Evolutionary conservation across 1,140 invertebrate genomes (phyloP), one percentile per base, ranked within the genome.

Genomic region (Drosophila bifasciata): DNA sequence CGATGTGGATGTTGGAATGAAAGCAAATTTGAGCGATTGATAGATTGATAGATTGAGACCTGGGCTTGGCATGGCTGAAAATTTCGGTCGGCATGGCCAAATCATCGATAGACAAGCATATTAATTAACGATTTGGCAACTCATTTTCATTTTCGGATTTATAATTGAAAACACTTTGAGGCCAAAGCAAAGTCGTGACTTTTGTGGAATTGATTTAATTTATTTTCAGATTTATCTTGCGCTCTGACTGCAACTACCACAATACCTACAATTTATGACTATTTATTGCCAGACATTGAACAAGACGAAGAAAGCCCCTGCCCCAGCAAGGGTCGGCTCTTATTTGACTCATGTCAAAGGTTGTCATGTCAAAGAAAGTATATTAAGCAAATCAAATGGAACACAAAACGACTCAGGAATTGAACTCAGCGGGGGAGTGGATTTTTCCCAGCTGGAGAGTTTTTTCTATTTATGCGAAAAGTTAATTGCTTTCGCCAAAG

Each of bases 111-210:
- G 43, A 66, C 46, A 17, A 41, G 58, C 56, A 73, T 61, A 61
- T 48, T 74, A 74, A 79, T 79, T 74, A 72, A 36, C 57, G 21
- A 83, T 62, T 78, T 62, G 57, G 58, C 78, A 77, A 68, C 62
- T 76, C 75, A 64, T 59, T 72, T 80, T 58, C 55, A 23, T 25
- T 59, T 48, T 67, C 43, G 32, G 32, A 55, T 76, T 76, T 62
- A 40, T 68, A 55, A 72, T 58, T 52, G 46, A 49, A 69, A 69
- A 48, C 57, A 66, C 41, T 56, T 40, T 70, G 45, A 49, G 55
- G 28, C 53, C 58, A 64, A 15, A 61, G 17, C 74, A 49, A 44
- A 72, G 71, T 86, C 83, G 81, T 81, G 72, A 85, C 81, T 85
- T 48, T 51, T 44, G 59, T 48, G 72, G 41, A 83, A 83, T 83